These are phyloP conservation scores for Rhynchophorus ferrugineus DNA, from an alignment of 1,140 invertebrate species.

Conservation along the genomic window DNA sequence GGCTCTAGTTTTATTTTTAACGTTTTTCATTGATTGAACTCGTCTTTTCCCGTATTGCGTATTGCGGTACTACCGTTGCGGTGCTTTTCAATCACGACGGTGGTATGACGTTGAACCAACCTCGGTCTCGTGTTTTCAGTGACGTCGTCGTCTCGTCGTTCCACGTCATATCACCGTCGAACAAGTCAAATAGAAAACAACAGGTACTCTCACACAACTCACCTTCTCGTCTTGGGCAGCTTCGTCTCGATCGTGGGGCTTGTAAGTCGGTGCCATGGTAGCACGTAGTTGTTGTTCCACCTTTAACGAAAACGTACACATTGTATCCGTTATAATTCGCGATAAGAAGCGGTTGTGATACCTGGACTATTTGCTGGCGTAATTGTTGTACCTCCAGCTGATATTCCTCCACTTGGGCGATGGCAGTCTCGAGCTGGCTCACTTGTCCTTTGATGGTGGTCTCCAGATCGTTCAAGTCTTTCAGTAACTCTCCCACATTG, in stretches of 20 bases:
- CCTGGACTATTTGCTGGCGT: constrained; percentile 69
- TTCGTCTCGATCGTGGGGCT: constrained; percentile 74
- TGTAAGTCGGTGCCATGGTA: constrained; percentile 71
- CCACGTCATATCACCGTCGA: constrained; percentile 28
- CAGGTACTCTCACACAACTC: constrained; percentile 44
- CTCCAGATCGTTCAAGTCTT: constrained; percentile 60
- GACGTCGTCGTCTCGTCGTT: background rate
- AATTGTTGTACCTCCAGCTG: constrained; percentile 81
- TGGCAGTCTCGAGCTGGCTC: constrained; percentile 64
- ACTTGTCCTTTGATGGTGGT: constrained; percentile 62
- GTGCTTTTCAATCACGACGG: constrained; percentile 24
- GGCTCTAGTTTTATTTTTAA: too few relatives aligned
- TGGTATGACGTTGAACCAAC: constrained; percentile 21
- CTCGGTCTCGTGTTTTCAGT: background rate
- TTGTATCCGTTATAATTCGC: too few relatives aligned
- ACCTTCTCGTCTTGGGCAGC: constrained; percentile 86
- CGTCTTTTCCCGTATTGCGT: too few relatives aligned
- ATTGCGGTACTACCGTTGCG: constrained; percentile 28
- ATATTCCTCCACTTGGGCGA: constrained; percentile 78
- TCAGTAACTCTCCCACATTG: constrained; percentile 59
- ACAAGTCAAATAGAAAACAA: constrained; percentile 25
- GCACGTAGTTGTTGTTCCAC: constrained; percentile 79
- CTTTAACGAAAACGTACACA: constrained; percentile 13
- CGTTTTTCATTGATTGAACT: too few relatives aligned
- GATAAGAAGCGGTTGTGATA: constrained; percentile 4